Conservation (phyloP, 2,113 vertebrate species). For the Rhabdomys dilectus region DNA sequence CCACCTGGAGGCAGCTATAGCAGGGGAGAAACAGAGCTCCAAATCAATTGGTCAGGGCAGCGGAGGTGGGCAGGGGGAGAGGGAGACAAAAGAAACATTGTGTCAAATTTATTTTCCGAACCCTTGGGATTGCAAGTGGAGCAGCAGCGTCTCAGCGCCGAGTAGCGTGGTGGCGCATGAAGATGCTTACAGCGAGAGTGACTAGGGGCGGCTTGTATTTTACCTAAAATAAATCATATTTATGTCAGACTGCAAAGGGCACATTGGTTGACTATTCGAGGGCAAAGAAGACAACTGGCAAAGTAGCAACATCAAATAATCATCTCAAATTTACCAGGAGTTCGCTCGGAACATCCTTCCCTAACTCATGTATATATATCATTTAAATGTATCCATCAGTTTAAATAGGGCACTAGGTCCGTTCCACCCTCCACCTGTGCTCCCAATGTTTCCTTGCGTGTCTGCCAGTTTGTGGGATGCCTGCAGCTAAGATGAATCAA, state of each 20-base stretch:
- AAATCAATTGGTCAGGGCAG: background rate
- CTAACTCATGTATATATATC: accelerated
- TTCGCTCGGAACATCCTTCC: background rate
- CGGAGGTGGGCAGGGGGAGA: too few relatives aligned
- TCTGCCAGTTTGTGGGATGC: slow-evolving; percentile 24
- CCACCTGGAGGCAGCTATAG: background rate
- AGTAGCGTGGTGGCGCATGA: background rate
- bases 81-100: background rate
- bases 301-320: background rate
- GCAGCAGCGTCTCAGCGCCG: accelerated
- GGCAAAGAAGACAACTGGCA: background rate
- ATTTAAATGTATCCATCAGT: background rate
- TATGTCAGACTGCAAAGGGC: background rate
- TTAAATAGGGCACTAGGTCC: background rate
- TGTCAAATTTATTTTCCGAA: background rate
- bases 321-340: accelerated
- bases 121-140: too few relatives aligned
- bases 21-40: background rate
- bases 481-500: slow-evolving; percentile 54
- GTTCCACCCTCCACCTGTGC: background rate
- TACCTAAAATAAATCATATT: background rate
- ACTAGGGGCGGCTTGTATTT: background rate
- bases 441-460: background rate
- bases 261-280: background rate
- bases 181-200: too few relatives aligned